A percentile compares a stretch with the other conserved stretches of the same genome.
phyloP scores from a whole-genome alignment of 2,113 vertebrate genomes.

The Rynchops niger region DNA sequence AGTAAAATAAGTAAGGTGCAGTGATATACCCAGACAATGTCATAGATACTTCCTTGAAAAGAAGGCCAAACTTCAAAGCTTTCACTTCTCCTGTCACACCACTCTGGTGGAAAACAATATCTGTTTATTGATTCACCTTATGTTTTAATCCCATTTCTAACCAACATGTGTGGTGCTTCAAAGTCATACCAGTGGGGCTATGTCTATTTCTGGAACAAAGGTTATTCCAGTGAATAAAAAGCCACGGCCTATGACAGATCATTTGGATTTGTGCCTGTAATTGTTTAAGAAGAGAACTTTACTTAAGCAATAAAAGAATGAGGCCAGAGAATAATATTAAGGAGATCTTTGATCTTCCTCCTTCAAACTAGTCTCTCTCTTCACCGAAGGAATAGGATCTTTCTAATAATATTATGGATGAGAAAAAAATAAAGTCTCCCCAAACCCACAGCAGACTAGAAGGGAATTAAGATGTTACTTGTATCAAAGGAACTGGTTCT shows the following conservation, averaged over 20 bases:
- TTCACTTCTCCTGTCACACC: background rate
- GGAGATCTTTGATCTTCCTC: constrained; percentile 41
- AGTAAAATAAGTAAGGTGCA: background rate
- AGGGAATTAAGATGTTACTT: background rate
- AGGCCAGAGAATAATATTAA: constrained; percentile 23
- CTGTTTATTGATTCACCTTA: constrained; percentile 36
- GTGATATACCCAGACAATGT: background rate
- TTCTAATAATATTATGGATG: background rate
- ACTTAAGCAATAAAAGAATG: constrained; percentile 21
- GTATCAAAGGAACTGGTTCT: background rate
- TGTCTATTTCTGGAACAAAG: constrained; percentile 28
- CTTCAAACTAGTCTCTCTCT: background rate
- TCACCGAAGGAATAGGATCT: background rate
- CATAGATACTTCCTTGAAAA: constrained; percentile 19
- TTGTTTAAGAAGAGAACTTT: constrained; percentile 26
- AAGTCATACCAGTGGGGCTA: background rate
- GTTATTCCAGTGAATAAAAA: constrained; percentile 26
- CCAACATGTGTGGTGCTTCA: background rate
- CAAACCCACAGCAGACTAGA: background rate
- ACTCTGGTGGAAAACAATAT: background rate
- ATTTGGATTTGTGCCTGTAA: constrained; percentile 15
- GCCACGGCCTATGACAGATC: background rate
- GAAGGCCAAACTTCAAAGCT: constrained; percentile 30
- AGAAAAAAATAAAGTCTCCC: background rate
- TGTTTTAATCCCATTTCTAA: constrained; percentile 11